Conservation (phyloP, 2,113 vertebrate genomes). For the Myrmecophaga tridactyla region DNA sequence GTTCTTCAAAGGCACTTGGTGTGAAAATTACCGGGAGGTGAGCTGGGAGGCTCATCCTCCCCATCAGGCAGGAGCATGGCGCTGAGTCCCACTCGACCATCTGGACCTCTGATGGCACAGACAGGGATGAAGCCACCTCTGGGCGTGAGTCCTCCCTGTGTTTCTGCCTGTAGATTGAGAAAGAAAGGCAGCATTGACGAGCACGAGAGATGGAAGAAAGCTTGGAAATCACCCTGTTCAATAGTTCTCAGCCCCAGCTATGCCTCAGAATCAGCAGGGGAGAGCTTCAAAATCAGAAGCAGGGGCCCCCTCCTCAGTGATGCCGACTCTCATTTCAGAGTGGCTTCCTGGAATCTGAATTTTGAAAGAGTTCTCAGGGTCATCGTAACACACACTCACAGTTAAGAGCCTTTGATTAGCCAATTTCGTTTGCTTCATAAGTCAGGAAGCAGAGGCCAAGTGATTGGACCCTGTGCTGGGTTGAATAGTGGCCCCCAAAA, state of each 20-base stretch:
- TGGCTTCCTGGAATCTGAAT: not conserved
- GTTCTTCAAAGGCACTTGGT: fast-evolving
- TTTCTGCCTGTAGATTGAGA: not conserved
- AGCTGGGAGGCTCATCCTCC: not conserved
- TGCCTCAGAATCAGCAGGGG: fast-evolving
- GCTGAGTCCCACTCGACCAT: not conserved
- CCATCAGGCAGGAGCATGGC: fast-evolving
- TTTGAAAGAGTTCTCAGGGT: not conserved
- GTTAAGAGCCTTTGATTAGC: not conserved
- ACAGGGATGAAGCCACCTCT: not conserved
- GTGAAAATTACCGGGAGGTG: no score
- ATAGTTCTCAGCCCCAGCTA: fast-evolving
- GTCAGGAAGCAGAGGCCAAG: not conserved
- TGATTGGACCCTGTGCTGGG: not conserved
- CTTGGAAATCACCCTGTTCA: fast-evolving
- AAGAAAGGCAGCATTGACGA: not conserved
- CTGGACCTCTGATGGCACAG: not conserved
- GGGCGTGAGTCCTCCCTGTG: not conserved
- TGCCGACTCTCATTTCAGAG: not conserved
- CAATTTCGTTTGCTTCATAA: not conserved
- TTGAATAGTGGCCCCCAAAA: no score
- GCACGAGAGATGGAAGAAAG: fast-evolving
- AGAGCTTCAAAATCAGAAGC: not conserved
- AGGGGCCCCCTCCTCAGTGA: fast-evolving
- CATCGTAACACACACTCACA: not conserved